These are phyloP conservation scores for Engraulis encrasicolus DNA, from an alignment of 2,113 vertebrate genomes.

Conservation along the genomic window DNA sequence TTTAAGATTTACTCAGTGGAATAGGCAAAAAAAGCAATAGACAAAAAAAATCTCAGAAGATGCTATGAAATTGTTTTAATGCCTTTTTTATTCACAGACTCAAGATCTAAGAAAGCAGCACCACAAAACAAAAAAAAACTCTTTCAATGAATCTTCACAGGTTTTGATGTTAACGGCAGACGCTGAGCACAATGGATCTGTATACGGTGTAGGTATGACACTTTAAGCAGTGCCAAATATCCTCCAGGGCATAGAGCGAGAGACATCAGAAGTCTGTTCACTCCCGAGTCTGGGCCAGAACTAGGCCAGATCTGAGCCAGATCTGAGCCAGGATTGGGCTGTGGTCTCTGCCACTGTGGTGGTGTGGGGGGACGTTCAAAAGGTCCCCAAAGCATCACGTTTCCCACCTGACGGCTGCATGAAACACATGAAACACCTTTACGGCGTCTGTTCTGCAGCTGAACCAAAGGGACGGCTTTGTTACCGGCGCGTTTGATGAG, in stretches of 20 bases:
- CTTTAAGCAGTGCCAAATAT: not conserved
- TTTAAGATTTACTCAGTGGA: not conserved
- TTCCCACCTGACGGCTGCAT: not conserved
- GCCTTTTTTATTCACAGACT: not conserved
- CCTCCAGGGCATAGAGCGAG: not conserved
- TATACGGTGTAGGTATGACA: not conserved
- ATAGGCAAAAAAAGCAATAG: not conserved
- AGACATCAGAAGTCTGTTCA: not conserved
- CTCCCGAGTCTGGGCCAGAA: not conserved
- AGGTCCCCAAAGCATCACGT: not conserved
- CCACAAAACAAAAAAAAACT: too few species aligned
- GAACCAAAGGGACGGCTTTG: not conserved
- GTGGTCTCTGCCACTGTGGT: not conserved
- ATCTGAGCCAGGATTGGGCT: too few species aligned
- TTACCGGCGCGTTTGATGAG: not conserved
- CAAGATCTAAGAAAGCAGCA: not conserved
- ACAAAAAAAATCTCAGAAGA: not conserved
- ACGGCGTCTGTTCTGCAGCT: not conserved
- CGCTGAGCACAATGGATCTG: not conserved
- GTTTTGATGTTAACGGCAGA: not conserved
- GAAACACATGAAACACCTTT: not conserved
- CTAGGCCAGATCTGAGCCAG: not conserved
- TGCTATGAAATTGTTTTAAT: constrained; percentile 1
- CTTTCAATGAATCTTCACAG: not conserved
- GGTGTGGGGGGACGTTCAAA: not conserved